phyloP scores from a whole-genome alignment of 2,797 vertebrate genomes.

The Dryobates pubescens region DNA sequence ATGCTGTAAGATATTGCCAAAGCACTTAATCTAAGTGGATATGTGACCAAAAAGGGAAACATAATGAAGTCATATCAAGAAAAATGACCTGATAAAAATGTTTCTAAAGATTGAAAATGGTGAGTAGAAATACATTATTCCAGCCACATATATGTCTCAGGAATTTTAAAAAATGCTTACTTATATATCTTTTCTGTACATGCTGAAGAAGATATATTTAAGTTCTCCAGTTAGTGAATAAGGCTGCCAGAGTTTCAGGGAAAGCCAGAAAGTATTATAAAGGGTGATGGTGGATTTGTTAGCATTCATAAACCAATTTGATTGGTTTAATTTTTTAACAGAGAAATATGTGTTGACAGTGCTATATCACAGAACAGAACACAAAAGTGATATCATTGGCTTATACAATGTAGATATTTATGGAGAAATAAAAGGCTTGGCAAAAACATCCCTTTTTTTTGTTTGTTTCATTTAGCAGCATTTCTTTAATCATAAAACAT shows the following conservation, averaged over 20 bases:
- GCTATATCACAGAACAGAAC: too few relatives aligned
- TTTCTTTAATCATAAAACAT: background rate
- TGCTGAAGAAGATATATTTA: background rate
- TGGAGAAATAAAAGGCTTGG: too few relatives aligned
- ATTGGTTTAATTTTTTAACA: too few relatives aligned
- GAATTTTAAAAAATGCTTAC: background rate
- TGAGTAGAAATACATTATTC: background rate
- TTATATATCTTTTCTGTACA: background rate
- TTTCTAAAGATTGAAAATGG: background rate
- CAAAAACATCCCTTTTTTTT: too few relatives aligned
- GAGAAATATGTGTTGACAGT: too few relatives aligned
- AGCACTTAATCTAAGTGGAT: background rate
- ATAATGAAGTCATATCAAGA: background rate
- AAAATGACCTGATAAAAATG: background rate
- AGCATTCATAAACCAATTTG: too few relatives aligned
- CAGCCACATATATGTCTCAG: background rate
- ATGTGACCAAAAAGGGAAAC: background rate
- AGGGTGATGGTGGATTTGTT: too few relatives aligned
- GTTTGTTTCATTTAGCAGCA: background rate
- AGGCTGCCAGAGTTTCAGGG: background rate
- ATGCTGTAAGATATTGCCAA: background rate
- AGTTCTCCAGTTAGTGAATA: background rate
- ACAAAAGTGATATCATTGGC: too few relatives aligned
- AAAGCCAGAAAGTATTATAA: too few relatives aligned
- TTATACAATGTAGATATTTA: too few relatives aligned